phyloP scores from a whole-genome alignment of 1,140 invertebrate genomes.

The Drosophila erecta region DNA sequence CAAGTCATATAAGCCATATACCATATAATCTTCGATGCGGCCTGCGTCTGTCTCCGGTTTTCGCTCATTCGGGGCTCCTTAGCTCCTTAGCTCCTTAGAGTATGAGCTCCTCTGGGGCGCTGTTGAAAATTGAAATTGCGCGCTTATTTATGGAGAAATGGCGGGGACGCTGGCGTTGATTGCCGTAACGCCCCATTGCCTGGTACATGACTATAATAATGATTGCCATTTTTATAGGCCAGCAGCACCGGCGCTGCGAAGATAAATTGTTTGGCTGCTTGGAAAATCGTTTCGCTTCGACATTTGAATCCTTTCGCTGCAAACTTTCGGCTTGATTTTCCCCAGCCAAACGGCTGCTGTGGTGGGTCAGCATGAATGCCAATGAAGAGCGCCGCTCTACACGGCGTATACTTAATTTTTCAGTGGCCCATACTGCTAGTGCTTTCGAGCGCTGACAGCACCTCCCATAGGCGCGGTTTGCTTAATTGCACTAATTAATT shows the following conservation, averaged over 20 bases:
- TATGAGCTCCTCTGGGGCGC: slow-evolving; percentile 33
- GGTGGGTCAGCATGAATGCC: slow-evolving; percentile 34
- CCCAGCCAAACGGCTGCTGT: slow-evolving; percentile 9
- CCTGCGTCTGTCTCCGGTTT: slow-evolving; percentile 27
- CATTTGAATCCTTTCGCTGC: slow-evolving; percentile 60
- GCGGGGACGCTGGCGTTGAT: slow-evolving; percentile 69
- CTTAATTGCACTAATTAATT: slow-evolving; percentile 75
- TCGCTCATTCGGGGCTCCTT: too few relatives aligned
- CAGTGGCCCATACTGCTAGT: slow-evolving; percentile 14
- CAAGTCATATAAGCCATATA: neutral
- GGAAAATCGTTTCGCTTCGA: slow-evolving; percentile 43
- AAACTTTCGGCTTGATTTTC: slow-evolving; percentile 13
- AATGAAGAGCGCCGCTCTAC: slow-evolving; percentile 29
- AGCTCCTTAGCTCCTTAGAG: too few relatives aligned
- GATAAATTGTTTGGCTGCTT: slow-evolving; percentile 60
- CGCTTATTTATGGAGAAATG: slow-evolving; percentile 68
- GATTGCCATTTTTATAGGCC: slow-evolving; percentile 73
- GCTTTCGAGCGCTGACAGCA: neutral
- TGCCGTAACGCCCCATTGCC: slow-evolving; percentile 80
- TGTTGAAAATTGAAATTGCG: slow-evolving; percentile 78
- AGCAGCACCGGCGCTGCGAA: slow-evolving; percentile 23
- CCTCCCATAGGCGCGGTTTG: slow-evolving; percentile 40
- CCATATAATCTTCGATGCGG: slow-evolving; percentile 38
- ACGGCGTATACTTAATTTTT: slow-evolving; percentile 45
- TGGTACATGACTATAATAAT: slow-evolving; percentile 80